Base-by-base conservation (phyloP, 2,888 invertebrate genomes). In the Xestobium rufovillosum region DNA sequence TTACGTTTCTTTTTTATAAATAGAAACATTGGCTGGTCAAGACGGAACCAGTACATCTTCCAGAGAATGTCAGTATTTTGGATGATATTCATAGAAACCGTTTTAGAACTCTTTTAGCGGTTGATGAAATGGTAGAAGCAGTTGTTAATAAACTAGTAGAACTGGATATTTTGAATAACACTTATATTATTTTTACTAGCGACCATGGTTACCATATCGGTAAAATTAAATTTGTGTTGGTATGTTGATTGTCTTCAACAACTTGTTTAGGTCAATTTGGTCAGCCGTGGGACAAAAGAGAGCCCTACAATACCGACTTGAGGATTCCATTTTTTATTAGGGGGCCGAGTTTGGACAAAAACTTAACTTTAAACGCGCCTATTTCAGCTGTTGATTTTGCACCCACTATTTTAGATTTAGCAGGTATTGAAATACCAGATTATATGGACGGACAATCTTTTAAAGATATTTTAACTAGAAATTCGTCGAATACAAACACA, bases 201-300 rank as follows among this genome's bases (percentile, higher is more conserved):
- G 92, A 94, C 58, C 89, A 92, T 65, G 92, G 92, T 13, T 94
- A 81, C 63, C 92, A 94, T 66, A 69, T 92, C 49, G 88, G 87
- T 84, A 60, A 63, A 64, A 51, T 9, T n/a, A n/a, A n/a, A n/a
- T n/a, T n/a, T n/a, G n/a, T n/a, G n/a, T n/a, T n/a, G n/a, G n/a
- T n/a, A 32, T 31, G 6, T 16, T 15, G 12, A 35, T 10, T 14
- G 3, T 8, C 14, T 10, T 34, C n/a, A 23, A 3, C 6, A 23
- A 38, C 6, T 19, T 19, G n/a, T 51, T 3, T 59, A 86, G 90
- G 91, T 8, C 91, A 92, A 67, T 91, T 89, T 65, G 78, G 84
- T 2, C 78, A 88, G 67, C 83, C 89, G 0, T 80, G 79, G 67
- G 92, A 94, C 64, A 94, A 94, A 58, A 70, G 92, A 2, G 89